These are phyloP conservation scores for Lacerta agilis DNA, from an alignment of 2,797 vertebrate species.

Conservation along the genomic window DNA sequence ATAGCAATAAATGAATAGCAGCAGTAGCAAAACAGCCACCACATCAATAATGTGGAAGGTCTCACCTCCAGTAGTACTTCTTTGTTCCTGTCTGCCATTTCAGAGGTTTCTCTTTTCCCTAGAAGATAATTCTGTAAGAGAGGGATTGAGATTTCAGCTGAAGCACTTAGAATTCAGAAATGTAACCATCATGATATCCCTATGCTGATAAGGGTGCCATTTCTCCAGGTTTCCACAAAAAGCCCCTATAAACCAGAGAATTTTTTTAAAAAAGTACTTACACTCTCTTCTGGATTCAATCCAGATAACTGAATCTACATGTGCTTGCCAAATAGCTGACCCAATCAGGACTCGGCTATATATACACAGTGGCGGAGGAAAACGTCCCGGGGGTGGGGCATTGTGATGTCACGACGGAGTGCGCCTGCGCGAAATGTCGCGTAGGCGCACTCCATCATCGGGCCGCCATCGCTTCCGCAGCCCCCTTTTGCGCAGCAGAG, in stretches of 20 bases:
- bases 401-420: too few species aligned
- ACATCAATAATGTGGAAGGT: background rate
- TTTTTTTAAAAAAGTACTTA: too few species aligned
- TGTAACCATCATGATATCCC: background rate
- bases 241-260: background rate
- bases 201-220: background rate
- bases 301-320: too few species aligned
- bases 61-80: conserved; percentile 94
- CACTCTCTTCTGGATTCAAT: too few species aligned
- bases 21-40: background rate
- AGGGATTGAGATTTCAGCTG: conserved; percentile 49
- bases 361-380: too few species aligned
- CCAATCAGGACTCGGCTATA: too few species aligned
- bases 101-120: conserved; percentile 94
- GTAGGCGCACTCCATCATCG: too few species aligned
- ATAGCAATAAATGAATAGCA: background rate
- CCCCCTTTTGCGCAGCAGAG: too few species aligned
- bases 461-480: too few species aligned
- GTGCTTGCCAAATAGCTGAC: too few species aligned
- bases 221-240: background rate
- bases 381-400: too few species aligned
- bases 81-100: conserved; percentile 98
- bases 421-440: too few species aligned
- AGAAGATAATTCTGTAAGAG: conserved; percentile 92
- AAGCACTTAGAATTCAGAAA: conserved; percentile 27